Evolutionary conservation across 2,113 vertebrate genomes (phyloP).

Genomic region (Poeciliopsis turrubarensis): DNA sequence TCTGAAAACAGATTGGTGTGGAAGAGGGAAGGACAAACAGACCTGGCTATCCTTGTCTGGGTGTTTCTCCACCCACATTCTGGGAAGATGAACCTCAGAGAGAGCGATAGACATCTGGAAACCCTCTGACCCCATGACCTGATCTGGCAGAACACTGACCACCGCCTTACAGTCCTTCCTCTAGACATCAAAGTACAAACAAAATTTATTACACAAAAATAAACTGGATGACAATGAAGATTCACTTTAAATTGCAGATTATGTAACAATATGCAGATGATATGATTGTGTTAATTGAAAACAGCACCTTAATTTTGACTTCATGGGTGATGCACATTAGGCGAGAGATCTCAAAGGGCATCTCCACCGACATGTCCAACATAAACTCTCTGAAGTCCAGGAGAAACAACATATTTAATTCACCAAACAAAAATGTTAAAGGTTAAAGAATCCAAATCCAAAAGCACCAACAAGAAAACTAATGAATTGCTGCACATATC

Average conservation of each 20-base stretch:
- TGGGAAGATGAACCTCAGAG: constrained; percentile 80
- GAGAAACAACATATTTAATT: background rate
- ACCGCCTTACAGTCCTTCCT: constrained; percentile 86
- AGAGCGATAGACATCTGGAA: constrained; percentile 82
- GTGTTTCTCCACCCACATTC: constrained; percentile 91
- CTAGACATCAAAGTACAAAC: constrained; percentile 57
- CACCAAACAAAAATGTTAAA: background rate
- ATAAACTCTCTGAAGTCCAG: constrained; percentile 76
- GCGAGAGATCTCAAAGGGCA: constrained; percentile 80
- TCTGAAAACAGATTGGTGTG: background rate
- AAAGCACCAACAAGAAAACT: too few species aligned
- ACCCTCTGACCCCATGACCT: constrained; percentile 76
- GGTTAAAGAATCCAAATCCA: too few species aligned
- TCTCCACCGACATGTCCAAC: constrained; percentile 82
- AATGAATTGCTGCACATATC: too few species aligned
- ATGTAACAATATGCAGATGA: background rate
- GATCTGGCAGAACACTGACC: constrained; percentile 78
- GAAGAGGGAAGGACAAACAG: background rate
- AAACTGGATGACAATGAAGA: background rate
- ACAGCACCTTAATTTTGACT: constrained; percentile 83
- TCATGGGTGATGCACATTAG: constrained; percentile 78
- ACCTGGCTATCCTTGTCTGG: constrained; percentile 87
- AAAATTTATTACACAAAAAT: background rate
- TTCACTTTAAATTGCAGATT: background rate
- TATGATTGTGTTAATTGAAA: background rate